Evolutionary conservation across 1,140 invertebrate species (phyloP).

Genomic region (Dinoponera quadriceps): DNA sequence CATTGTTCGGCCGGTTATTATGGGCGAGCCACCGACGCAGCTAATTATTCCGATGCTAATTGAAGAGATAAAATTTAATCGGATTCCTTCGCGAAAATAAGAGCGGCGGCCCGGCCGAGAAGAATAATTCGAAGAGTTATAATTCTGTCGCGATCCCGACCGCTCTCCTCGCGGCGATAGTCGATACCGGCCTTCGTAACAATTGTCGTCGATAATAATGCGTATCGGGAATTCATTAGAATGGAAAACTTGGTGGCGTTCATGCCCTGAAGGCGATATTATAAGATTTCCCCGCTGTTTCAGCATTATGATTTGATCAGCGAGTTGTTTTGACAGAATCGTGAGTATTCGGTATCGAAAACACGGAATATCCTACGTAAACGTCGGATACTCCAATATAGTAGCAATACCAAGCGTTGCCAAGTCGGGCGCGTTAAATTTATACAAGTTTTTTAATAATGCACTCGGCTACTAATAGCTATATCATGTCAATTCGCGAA

Average conservation of each 20-base stretch:
- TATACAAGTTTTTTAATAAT: not conserved
- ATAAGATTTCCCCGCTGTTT: constrained; percentile 44
- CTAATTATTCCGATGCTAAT: constrained; percentile 64
- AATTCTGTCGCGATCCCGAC: constrained; percentile 56
- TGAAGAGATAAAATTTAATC: constrained; percentile 70
- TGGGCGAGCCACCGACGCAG: constrained; percentile 48
- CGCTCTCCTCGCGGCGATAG: constrained; percentile 33
- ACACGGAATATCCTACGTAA: not conserved
- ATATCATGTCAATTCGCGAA: not conserved
- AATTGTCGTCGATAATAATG: constrained; percentile 58
- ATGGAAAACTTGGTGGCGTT: constrained; percentile 45
- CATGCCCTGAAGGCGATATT: constrained; percentile 19
- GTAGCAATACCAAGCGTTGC: not conserved
- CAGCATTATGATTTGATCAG: constrained; percentile 49
- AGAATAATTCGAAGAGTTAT: constrained; percentile 60
- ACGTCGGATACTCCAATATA: not conserved
- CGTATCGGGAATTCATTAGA: constrained; percentile 58
- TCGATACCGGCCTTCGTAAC: constrained; percentile 52
- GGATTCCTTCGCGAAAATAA: constrained; percentile 59
- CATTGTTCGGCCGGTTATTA: constrained; percentile 67
- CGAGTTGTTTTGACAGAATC: constrained; percentile 44
- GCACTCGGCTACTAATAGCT: not conserved
- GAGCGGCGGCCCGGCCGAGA: constrained; percentile 16
- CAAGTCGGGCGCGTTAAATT: not conserved
- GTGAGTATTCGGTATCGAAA: not conserved